Evolutionary conservation across 2,888 invertebrate species (phyloP), one percentile per base, ranked within the genome.

Genomic region (Ochropleura plecta): DNA sequence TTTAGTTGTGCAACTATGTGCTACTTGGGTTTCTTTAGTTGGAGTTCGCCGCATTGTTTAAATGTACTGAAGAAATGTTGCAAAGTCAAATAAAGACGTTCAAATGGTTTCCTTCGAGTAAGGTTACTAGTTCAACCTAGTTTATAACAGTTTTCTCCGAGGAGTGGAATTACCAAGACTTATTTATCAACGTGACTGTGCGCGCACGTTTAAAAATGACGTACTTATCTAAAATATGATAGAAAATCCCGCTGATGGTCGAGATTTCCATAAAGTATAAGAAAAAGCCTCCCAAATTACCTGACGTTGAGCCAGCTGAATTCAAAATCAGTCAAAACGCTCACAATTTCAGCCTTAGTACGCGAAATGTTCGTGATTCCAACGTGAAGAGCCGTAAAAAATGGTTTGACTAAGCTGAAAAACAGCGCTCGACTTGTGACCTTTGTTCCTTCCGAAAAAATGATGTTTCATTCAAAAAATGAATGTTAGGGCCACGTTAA

Each of bases 401-500:
- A 68, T 75, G 71, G 79, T 77, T 77, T 73, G 79, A 84, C 67
- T 74, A 76, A 73, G 76, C 73, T 81, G 64, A 76, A 86, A 79
- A 80, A 70, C 70, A 68, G 81, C 49, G 76, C 81, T 78, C 75
- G 71, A 81, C 70, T 81, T 81, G 65, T 70, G 78, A 81, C 76
- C 77, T 82, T 75, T 86, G 65, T 81, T 86, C 62, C 63, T 68
- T 44, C 14, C 10, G 57, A 73, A 80, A 86, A 86, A 87, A 78
- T 69, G 57, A 76, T 78, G 70, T 78, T 80, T 84, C 76, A 77
- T 88, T 82, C 79, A 82, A 76, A 82, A 81, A 86, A 88, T 86
- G 78, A 79, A 83, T 79, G 75, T 84, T 80, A 78, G 74, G 81
- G 72, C 70, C 78, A 84, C 82, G 87, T 90, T 89, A 88, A 87